Base-by-base conservation (phyloP, 1,140 invertebrate genomes). In the Melipona quadrifasciata region DNA sequence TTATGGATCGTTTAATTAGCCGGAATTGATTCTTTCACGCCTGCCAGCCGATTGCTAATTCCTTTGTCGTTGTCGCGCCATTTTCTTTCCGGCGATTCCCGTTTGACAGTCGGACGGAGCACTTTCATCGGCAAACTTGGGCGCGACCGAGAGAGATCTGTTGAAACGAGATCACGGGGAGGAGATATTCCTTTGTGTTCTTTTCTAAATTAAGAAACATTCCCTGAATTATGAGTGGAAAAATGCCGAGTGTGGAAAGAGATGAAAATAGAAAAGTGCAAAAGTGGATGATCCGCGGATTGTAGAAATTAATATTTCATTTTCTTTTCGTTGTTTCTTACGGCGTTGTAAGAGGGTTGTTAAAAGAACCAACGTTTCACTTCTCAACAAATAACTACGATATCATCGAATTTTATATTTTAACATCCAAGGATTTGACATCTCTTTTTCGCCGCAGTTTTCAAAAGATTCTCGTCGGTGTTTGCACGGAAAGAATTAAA, bases 1-100 rank as follows among this genome's bases (percentile, higher is more conserved):
- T 58, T 79, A 78, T 84, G 67, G 17, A 79, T 78, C 67, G 47
- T 53, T 57, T 68, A 58, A 78, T 84, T 61, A 61, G 11, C 21
- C 6, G 10, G 5, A 53, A 79, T 53, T 39, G 21, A 68, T 76
- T 51, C 78, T 58, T 80, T 58, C 11, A 31, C 78, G 11, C 24
- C 11, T 24, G 4, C 2, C 16, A 6, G 10, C 1, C 1, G 27
- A 14, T 64, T 34, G 47, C 6, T 70, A 70, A 70, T 57, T 53
- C 10, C 47, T 19, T 73, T 27, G 12, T 27, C 24, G 10, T 70
- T 24, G n/a, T n/a, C 58, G 11, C 11, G 12, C 11, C 39, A 21
- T 67, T 68, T 27, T 31, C n/a, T 4, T 47, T 51, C 14, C 5
- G 14, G 2, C 8, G 6, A 47, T 47, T 67, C 34, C 64, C 16